A percentile compares a stretch with the other conserved stretches of the same genome.
phyloP scores from a whole-genome alignment of 2,113 vertebrate genomes.

The Pseudolaguvia tuberculata region DNA sequence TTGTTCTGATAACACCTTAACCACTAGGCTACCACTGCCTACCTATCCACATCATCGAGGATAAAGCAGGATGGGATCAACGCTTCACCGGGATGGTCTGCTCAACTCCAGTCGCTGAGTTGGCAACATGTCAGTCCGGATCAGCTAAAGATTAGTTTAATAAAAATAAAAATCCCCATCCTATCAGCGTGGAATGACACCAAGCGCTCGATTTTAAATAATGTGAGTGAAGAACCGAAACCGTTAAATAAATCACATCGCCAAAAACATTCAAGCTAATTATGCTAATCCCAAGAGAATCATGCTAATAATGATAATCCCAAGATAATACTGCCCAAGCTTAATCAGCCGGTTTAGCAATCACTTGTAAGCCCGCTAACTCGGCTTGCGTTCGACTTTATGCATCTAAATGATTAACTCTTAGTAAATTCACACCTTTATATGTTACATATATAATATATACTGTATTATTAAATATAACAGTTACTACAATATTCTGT shows the following conservation, averaged over 20 bases:
- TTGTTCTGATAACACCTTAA: too few relatives aligned
- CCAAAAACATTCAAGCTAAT: not conserved
- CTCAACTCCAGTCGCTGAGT: constrained; percentile 58
- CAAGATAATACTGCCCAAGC: not conserved
- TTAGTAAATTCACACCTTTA: not conserved
- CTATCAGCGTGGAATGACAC: too few relatives aligned
- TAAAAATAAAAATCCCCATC: too few relatives aligned
- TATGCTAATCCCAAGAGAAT: not conserved
- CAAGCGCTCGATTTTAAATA: too few relatives aligned
- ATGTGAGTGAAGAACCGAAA: too few relatives aligned
- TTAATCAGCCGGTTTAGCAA: not conserved
- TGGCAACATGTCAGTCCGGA: constrained; percentile 64
- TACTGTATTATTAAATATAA: not conserved
- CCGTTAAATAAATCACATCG: not conserved
- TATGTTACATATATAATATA: not conserved
- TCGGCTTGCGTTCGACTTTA: too few relatives aligned
- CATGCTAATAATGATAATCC: not conserved
- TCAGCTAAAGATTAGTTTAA: constrained; percentile 22
- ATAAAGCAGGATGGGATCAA: not conserved
- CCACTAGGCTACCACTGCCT: too few relatives aligned
- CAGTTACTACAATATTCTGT: not conserved
- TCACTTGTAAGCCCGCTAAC: not conserved
- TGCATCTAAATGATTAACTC: not conserved
- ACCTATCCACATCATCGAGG: not conserved
- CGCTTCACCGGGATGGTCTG: not conserved